These are phyloP conservation scores for Diplodus sargus DNA, from an alignment of 2,797 vertebrate species.

Conservation along the genomic window DNA sequence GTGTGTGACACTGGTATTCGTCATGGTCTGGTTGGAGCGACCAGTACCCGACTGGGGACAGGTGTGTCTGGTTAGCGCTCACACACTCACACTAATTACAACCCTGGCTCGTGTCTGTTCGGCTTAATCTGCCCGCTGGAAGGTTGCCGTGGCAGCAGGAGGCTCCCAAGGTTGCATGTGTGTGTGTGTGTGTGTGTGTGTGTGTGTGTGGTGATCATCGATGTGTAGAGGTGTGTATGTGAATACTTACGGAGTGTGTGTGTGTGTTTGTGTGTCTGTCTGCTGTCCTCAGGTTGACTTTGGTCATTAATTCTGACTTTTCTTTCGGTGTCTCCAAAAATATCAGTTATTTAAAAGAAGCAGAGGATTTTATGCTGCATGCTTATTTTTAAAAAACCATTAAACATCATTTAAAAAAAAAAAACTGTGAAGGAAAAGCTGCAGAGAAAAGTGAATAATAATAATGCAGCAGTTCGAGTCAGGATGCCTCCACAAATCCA, in stretches of 20 bases:
- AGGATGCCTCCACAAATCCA: background rate
- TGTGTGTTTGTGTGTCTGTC: background rate
- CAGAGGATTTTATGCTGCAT: background rate
- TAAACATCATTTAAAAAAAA: background rate
- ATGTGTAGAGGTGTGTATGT: conserved; percentile 15
- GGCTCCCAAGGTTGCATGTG: conserved; percentile 35
- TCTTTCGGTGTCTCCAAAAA: background rate
- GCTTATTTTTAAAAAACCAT: background rate
- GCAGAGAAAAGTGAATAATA: background rate
- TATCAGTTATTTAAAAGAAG: background rate
- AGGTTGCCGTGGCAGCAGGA: conserved; percentile 45
- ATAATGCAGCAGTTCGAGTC: background rate
- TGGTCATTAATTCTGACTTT: background rate
- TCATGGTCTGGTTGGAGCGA: conserved; percentile 39
- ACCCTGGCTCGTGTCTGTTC: conserved; percentile 43
- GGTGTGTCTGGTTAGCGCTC: conserved; percentile 50
- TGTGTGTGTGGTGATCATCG: conserved; percentile 17
- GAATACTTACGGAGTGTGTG: background rate
- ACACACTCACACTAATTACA: conserved; percentile 49
- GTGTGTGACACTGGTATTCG: conserved; percentile 32
- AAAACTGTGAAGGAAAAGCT: background rate
- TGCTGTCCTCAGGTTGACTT: conserved; percentile 6
- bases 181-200: conserved; percentile 26
- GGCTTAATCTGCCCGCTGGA: conserved; percentile 47
- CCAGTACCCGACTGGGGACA: conserved; percentile 20